Evolutionary conservation across 2,797 vertebrate genomes (phyloP).

Genomic region (Anguilla marmorata): DNA sequence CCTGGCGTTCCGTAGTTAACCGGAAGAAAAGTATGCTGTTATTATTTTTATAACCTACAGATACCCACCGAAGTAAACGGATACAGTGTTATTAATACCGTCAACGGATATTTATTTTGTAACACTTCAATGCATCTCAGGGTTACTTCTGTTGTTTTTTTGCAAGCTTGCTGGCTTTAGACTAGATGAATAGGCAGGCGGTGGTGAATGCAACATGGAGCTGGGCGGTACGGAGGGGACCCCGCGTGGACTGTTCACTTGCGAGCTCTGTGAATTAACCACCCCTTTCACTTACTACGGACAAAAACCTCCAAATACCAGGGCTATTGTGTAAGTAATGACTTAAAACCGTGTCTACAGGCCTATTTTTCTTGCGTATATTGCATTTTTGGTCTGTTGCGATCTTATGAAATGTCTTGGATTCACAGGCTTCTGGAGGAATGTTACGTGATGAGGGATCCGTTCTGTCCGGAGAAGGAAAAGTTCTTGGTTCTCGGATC

Average conservation of each 20-base stretch:
- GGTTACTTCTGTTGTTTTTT: not conserved
- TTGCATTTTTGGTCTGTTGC: not conserved
- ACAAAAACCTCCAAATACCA: slow-evolving; percentile 79
- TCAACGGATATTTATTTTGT: not conserved
- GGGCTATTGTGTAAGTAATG: slow-evolving; percentile 79
- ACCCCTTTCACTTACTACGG: slow-evolving; percentile 78
- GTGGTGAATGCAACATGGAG: not conserved
- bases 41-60: not conserved
- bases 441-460: slow-evolving; percentile 82
- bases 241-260: slow-evolving; percentile 65
- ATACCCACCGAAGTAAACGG: not conserved
- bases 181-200: not conserved
- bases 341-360: not conserved
- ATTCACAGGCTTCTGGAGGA: slow-evolving; percentile 81
- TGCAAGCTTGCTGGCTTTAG: not conserved
- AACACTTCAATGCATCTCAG: not conserved
- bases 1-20: not conserved
- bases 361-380: too few relatives aligned
- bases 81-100: not conserved
- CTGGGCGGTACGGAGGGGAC: not conserved
- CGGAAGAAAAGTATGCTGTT: not conserved
- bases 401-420: not conserved
- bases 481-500: slow-evolving; percentile 84
- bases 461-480: slow-evolving; percentile 79
- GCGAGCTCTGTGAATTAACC: slow-evolving; percentile 76